These are phyloP conservation scores for Axis porcinus DNA, from an alignment of 2,113 vertebrate genomes.

Conservation along the genomic window DNA sequence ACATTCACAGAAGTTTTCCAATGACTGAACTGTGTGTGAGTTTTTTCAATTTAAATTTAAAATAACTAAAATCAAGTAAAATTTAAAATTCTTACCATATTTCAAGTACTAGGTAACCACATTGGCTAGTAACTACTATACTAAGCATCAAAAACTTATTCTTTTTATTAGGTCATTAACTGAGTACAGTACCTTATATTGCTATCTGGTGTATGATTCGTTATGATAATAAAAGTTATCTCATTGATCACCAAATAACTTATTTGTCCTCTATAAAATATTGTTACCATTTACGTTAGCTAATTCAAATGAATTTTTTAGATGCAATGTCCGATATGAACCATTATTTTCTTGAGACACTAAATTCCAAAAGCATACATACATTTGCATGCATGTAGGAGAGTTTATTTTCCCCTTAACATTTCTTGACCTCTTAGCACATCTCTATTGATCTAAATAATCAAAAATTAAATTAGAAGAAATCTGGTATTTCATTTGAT, in stretches of 20 bases:
- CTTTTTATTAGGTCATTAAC: not conserved
- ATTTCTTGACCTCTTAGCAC: not conserved
- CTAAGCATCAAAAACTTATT: not conserved
- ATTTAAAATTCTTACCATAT: not conserved
- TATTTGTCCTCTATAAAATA: not conserved
- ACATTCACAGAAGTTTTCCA: not conserved
- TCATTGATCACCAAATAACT: not conserved
- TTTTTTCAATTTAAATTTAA: conserved; percentile 1
- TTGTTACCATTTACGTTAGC: not conserved
- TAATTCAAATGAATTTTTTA: not conserved
- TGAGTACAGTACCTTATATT: not conserved
- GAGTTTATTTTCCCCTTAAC: not conserved
- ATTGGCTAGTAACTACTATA: not conserved
- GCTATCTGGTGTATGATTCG: not conserved
- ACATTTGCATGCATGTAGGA: not conserved
- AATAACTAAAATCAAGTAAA: conserved; percentile 26
- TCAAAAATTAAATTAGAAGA: conserved; percentile 21
- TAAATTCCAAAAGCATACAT: not conserved
- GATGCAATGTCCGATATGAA: not conserved
- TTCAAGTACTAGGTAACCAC: not conserved
- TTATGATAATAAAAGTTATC: not conserved
- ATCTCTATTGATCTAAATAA: not conserved
- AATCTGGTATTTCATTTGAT: not conserved
- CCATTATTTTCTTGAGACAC: not conserved
- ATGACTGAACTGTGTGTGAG: not conserved